Percentiles rank a stretch among this genome's conserved stretches.
These are phyloP conservation scores for Calephelis perditalis DNA, from an alignment of 2,888 invertebrate genomes.

Conservation along the genomic window DNA sequence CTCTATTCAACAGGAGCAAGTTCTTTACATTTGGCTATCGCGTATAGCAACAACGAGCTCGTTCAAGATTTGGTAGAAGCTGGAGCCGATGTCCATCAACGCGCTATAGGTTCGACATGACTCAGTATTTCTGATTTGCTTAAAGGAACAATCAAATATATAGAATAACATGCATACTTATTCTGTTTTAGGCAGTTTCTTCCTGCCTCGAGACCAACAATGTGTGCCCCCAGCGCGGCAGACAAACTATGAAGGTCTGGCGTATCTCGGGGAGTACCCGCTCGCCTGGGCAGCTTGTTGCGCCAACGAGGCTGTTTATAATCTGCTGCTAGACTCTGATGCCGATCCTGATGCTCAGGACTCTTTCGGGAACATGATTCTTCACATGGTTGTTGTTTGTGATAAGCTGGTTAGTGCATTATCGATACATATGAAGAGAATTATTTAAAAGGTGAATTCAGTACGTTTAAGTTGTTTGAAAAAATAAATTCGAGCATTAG, in stretches of 20 bases:
- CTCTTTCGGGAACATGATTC: conserved; percentile 97
- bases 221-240: conserved; percentile 84
- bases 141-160: too few species aligned
- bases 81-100: conserved; percentile 93
- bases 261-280: conserved; percentile 98
- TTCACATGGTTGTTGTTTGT: conserved; percentile 99
- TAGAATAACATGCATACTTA: too few species aligned
- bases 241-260: conserved; percentile 97
- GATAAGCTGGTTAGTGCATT: conserved; percentile 88
- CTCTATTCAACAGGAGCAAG: conserved; percentile 83
- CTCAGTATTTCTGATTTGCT: too few species aligned
- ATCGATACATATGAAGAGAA: background rate
- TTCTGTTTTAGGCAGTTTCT: conserved; percentile 85
- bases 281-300: conserved; percentile 98
- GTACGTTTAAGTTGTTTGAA: too few species aligned
- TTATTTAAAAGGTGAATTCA: too few species aligned
- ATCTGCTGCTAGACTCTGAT: conserved; percentile 92
- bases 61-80: conserved; percentile 95
- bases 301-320: conserved; percentile 98
- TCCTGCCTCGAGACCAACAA: conserved; percentile 96
- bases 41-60: conserved; percentile 96
- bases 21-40: conserved; percentile 96
- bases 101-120: conserved; percentile 86
- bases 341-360: conserved; percentile 98
- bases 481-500: too few species aligned